These are phyloP conservation scores for Drosophila percnosoma DNA, from an alignment of 2,888 invertebrate species.

Conservation along the genomic window DNA sequence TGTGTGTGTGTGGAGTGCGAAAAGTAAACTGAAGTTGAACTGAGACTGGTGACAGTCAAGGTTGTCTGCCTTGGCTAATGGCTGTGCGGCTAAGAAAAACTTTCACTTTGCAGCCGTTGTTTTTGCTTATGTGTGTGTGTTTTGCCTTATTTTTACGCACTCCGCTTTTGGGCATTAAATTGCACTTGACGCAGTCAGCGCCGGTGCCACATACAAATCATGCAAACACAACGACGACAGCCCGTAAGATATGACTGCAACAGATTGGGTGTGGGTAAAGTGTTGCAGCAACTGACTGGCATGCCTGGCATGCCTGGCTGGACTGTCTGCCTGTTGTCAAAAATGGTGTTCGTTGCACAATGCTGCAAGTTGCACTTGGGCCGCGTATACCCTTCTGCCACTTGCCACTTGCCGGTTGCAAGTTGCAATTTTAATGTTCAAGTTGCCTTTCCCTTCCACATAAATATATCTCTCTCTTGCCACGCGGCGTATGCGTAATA, in stretches of 20 bases:
- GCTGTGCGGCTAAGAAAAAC: constrained; percentile 53
- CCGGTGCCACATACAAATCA: constrained; percentile 69
- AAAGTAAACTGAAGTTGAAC: constrained; percentile 13
- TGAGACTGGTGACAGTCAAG: constrained; percentile 64
- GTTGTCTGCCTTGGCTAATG: constrained; percentile 65
- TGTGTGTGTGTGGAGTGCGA: constrained; percentile 4
- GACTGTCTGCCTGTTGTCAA: constrained; percentile 60
- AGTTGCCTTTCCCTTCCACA: constrained; percentile 4
- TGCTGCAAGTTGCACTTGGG: constrained; percentile 44
- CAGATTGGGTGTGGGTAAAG: constrained; percentile 19
- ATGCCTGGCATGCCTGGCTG: constrained; percentile 18
- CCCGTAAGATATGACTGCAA: constrained; percentile 59
- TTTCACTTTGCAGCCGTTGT: constrained; percentile 64
- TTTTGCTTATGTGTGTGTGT: constrained; percentile 22
- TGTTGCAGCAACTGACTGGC: background rate
- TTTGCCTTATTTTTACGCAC: constrained; percentile 37
- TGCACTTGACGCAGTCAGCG: constrained; percentile 58
- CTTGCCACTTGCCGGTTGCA: constrained; percentile 14
- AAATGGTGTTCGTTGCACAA: constrained; percentile 48
- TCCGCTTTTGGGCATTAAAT: constrained; percentile 70
- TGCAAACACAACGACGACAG: constrained; percentile 48
- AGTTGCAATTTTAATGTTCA: constrained; percentile 57
- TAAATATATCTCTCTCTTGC: background rate
- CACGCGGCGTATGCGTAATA: constrained; percentile 51
- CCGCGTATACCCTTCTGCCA: constrained; percentile 15